Base-by-base conservation (phyloP, 2,113 vertebrate species). In the Coregonus clupeaformis region DNA sequence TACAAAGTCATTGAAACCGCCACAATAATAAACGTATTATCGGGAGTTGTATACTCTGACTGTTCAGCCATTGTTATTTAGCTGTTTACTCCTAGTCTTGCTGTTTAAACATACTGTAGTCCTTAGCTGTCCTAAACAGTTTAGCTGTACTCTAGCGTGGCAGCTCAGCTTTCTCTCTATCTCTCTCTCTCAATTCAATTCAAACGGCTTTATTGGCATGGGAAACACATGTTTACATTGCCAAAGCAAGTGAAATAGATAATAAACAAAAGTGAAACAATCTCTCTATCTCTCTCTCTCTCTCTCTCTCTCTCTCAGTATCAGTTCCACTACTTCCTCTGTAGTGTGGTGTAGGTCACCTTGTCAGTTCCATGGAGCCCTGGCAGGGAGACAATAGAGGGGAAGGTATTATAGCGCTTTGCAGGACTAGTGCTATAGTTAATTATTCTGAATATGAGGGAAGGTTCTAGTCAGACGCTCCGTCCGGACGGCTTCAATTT, bases 401-500 rank as follows among this genome's bases (percentile, higher is more conserved):
- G 20, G 36, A 42, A 12, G 2, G 24, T 62, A 62, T 62, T 62
- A 62, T 62, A 25, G 59, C n/a, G n/a, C 59, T 12, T 3, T 62
- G 59, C 59, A 25, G 22, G 6, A 24, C 22, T 52, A 52, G 57
- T 24, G 62, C 6, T 24, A 16, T 64, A 29, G 57, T 22, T 22
- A 29, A 89, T 52, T 52, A 52, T 52, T 52, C 16, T 91, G 7
- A 22, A 60, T 9, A 22, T 78, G 87, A 85, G 85, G 49, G 86
- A 88, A 74, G 82, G 85, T 89, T 86, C 73, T 87, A 52, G 49
- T 86, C 77, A 69, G 49, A 18, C 18, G 49, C 49, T 52, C 49
- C 16, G 3, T 52, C 85, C 66, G 89, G 89, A 92, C 74, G 72
- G 88, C 86, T 93, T 94, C 90, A 94, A 93, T 94, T 94, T 94